phyloP scores from a whole-genome alignment of 2,797 vertebrate genomes.

The Halcyon smyrnensis region DNA sequence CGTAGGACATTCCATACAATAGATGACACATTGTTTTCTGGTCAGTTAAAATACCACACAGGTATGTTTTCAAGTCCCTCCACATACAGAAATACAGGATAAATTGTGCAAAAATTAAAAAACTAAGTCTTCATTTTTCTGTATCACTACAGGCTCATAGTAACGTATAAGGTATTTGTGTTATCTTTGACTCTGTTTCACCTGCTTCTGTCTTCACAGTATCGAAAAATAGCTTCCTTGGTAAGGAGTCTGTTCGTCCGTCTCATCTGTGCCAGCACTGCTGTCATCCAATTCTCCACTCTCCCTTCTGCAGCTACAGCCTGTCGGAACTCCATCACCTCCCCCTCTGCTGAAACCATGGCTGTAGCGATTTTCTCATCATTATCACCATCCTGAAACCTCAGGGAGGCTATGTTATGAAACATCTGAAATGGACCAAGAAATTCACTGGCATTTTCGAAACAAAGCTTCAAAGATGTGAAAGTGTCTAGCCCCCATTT shows the following conservation, averaged over 20 bases:
- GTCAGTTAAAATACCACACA: not conserved
- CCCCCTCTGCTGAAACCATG: slow-evolving; percentile 93
- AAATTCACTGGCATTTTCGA: not conserved
- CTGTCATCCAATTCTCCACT: slow-evolving; percentile 96
- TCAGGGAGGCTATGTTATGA: slow-evolving; percentile 91
- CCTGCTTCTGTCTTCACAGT: slow-evolving; percentile 90
- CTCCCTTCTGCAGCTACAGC: slow-evolving; percentile 85
- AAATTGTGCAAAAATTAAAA: not conserved
- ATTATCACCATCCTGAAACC: slow-evolving; percentile 81
- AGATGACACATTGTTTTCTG: not conserved
- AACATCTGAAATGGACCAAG: slow-evolving; percentile 86
- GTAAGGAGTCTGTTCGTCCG: slow-evolving; percentile 91
- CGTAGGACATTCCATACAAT: fast-evolving
- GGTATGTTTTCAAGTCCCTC: not conserved
- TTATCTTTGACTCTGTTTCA: slow-evolving; percentile 45
- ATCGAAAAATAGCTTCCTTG: slow-evolving; percentile 93
- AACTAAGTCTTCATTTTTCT: not conserved
- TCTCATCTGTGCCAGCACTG: slow-evolving; percentile 90
- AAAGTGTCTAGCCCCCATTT: not conserved
- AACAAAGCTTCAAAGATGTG: not conserved
- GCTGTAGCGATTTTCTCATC: slow-evolving; percentile 85
- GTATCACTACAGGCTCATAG: fast-evolving
- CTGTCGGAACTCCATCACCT: slow-evolving; percentile 89
- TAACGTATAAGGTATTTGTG: not conserved
- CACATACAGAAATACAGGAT: not conserved